These are phyloP conservation scores for Arctopsyche grandis DNA, from an alignment of 1,140 invertebrate species.

Conservation along the genomic window DNA sequence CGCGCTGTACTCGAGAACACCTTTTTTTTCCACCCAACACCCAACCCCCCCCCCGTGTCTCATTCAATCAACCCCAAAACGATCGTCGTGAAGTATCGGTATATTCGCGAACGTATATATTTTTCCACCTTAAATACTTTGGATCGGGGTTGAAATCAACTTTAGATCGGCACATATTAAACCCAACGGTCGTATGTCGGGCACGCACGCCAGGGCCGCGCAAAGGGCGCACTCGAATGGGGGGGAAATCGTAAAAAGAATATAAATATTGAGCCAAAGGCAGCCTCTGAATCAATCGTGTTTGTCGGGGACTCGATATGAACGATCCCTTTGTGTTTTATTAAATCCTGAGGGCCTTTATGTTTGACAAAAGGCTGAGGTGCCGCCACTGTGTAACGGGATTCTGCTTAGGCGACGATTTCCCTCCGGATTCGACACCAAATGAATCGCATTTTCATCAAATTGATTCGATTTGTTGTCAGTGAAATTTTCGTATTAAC, in stretches of 20 bases:
- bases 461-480: slow-evolving; percentile 17
- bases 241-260: background rate
- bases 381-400: slow-evolving; percentile 11
- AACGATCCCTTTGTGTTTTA: slow-evolving; percentile 30
- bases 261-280: background rate
- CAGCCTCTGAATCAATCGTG: slow-evolving; percentile 4
- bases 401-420: slow-evolving; percentile 24
- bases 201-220: no score
- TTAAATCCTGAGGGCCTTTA: slow-evolving; percentile 30
- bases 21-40: slow-evolving; percentile 1
- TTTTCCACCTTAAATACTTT: no score
- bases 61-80: no score
- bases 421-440: background rate
- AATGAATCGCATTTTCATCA: slow-evolving; percentile 10
- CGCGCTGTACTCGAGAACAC: slow-evolving; percentile 6
- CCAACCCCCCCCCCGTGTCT: no score
- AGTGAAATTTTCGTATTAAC: background rate
- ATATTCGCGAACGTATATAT: no score
- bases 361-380: slow-evolving; percentile 24
- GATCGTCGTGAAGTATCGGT: no score
- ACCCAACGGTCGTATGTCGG: no score
- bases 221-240: no score
- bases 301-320: slow-evolving; percentile 18
- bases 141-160: no score
- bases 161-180: no score